These are phyloP conservation scores for Ctenoplectra terminalis DNA, from an alignment of 1,140 invertebrate genomes.

Conservation along the genomic window DNA sequence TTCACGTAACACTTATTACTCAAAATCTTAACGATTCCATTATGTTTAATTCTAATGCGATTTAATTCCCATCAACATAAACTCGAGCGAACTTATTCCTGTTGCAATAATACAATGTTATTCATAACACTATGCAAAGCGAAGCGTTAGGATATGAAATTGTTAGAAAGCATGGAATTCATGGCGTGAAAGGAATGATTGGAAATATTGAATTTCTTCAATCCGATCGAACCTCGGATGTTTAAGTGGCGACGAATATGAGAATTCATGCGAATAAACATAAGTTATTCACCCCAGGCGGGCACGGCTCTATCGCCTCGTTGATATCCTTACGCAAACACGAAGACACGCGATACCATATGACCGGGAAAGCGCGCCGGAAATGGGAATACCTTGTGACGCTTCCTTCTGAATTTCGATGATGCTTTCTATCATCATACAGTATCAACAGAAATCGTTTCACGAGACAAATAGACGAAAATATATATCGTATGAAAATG, in stretches of 20 bases:
- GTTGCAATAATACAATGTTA: too few relatives aligned
- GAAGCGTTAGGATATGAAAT: not conserved
- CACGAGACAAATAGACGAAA: constrained; percentile 62
- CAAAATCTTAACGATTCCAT: too few relatives aligned
- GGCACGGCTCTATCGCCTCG: constrained; percentile 65
- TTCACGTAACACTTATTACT: too few relatives aligned
- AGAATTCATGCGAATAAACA: constrained; percentile 70
- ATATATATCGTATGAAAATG: constrained; percentile 60
- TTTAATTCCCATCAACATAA: too few relatives aligned
- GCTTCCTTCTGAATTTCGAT: constrained; percentile 78
- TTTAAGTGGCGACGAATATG: constrained; percentile 50
- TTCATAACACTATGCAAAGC: too few relatives aligned
- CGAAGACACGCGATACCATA: constrained; percentile 76
- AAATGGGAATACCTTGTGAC: constrained; percentile 78
- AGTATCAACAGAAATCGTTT: constrained; percentile 58
- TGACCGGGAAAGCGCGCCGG: constrained; percentile 71
- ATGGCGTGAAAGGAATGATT: too few relatives aligned
- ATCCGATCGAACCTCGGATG: constrained; percentile 22
- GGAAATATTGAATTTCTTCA: not conserved
- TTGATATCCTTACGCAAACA: constrained; percentile 77
- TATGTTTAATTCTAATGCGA: too few relatives aligned
- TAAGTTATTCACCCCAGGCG: constrained; percentile 79
- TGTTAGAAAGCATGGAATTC: not conserved
- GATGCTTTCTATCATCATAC: constrained; percentile 66
- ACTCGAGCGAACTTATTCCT: too few relatives aligned